Percentiles rank a stretch among this genome's conserved stretches.
Evolutionary conservation across 2,888 invertebrate genomes (phyloP).

Genomic region (Pantelozetes paolii): DNA sequence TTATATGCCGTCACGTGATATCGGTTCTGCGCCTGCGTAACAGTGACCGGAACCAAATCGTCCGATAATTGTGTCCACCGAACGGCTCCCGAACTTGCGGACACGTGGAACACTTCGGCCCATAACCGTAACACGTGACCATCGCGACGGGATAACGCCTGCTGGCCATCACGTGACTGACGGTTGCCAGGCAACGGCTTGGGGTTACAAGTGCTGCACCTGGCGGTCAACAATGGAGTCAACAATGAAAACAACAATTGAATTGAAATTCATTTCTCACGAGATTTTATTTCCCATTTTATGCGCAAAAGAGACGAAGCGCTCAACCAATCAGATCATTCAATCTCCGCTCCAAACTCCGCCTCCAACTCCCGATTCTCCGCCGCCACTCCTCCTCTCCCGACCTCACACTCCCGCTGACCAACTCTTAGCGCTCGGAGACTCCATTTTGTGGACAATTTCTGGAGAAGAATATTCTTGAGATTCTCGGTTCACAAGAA

Average conservation of each 20-base stretch:
- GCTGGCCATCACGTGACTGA: neutral
- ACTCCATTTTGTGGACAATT: too few relatives aligned
- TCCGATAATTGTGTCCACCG: conserved; percentile 98
- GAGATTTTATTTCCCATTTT: conserved; percentile 13
- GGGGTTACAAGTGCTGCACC: neutral
- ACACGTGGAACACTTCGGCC: conserved; percentile 98
- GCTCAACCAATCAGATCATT: too few relatives aligned
- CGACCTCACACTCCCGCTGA: too few relatives aligned
- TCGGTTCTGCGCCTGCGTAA: conserved; percentile 94
- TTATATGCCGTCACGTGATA: conserved; percentile 99
- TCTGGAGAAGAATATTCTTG: too few relatives aligned
- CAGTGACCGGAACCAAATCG: conserved; percentile 96
- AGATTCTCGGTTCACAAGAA: too few relatives aligned
- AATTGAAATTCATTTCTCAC: neutral
- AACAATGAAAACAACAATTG: neutral
- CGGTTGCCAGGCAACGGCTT: neutral
- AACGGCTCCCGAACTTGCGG: conserved; percentile 73
- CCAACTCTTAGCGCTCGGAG: too few relatives aligned
- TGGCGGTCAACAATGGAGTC: neutral
- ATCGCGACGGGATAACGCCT: neutral
- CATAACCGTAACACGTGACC: conserved; percentile 64
- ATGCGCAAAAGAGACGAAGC: neutral
- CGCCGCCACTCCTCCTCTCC: too few relatives aligned
- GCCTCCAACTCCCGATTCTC: too few relatives aligned
- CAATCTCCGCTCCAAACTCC: too few relatives aligned